These are phyloP conservation scores for Dinocampus coccinellae DNA, from an alignment of 2,888 invertebrate genomes.

Conservation along the genomic window DNA sequence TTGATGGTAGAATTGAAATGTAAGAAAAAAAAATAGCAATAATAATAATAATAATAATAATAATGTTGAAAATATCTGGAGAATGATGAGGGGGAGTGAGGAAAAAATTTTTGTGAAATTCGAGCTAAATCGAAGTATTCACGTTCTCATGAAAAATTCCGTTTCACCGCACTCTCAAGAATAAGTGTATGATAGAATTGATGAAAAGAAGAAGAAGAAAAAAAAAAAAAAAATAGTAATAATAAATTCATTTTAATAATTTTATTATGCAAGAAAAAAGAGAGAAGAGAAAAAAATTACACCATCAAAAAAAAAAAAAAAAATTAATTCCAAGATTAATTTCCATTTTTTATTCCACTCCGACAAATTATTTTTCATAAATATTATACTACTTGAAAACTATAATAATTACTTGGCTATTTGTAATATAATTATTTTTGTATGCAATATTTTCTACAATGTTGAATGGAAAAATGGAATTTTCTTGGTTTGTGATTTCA, in stretches of 20 bases:
- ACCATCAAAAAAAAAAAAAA: too few relatives aligned
- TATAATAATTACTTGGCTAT: too few relatives aligned
- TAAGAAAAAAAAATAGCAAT: neutral
- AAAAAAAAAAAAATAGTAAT: too few relatives aligned
- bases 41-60: too few relatives aligned
- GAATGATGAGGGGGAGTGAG: neutral
- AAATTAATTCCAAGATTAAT: too few relatives aligned
- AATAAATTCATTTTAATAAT: too few relatives aligned
- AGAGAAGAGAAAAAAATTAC: too few relatives aligned
- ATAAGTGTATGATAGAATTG: neutral
- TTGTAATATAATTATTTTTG: neutral
- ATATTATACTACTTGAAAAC: too few relatives aligned
- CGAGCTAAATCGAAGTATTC: neutral
- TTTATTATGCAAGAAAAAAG: too few relatives aligned
- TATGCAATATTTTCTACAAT: neutral
- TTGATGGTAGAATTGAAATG: neutral
- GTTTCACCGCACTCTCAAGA: neutral
- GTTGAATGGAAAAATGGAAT: neutral
- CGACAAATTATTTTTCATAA: too few relatives aligned
- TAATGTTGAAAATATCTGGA: neutral
- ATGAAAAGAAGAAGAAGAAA: too few relatives aligned
- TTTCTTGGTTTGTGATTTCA: neutral
- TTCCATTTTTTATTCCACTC: too few relatives aligned
- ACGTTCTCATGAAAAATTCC: neutral
- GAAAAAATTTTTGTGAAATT: neutral